A percentile compares a stretch with the other conserved stretches of the same genome.
Conservation (phyloP, 2,888 invertebrate species). For the Drosophila anomelani region DNA sequence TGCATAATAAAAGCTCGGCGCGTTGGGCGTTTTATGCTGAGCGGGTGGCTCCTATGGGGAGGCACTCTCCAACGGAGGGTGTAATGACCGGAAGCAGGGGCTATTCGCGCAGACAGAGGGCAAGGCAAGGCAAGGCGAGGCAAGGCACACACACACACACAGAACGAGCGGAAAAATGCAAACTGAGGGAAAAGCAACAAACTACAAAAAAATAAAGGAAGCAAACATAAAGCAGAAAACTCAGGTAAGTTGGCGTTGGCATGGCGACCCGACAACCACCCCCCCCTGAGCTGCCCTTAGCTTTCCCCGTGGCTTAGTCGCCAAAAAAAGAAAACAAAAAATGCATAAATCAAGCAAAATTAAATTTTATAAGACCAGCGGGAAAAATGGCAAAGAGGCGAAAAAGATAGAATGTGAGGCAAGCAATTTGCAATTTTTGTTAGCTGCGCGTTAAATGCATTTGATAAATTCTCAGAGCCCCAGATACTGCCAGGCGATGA, state of each 20-base stretch:
- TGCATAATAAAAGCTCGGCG: slow-evolving; percentile 71
- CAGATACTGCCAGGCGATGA: neutral
- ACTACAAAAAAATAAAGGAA: slow-evolving; percentile 43
- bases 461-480: slow-evolving; percentile 39
- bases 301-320: slow-evolving; percentile 27
- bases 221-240: slow-evolving; percentile 59
- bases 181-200: slow-evolving; percentile 54
- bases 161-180: slow-evolving; percentile 36
- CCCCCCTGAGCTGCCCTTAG: slow-evolving; percentile 3
- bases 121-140: slow-evolving; percentile 33
- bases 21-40: slow-evolving; percentile 46
- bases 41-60: slow-evolving; percentile 21
- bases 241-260: slow-evolving; percentile 58
- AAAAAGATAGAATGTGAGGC: slow-evolving; percentile 45
- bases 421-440: slow-evolving; percentile 59
- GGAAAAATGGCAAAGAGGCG: slow-evolving; percentile 20
- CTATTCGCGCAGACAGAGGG: slow-evolving; percentile 23
- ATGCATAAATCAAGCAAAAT: slow-evolving; percentile 78
- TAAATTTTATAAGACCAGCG: slow-evolving; percentile 59
- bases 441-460: slow-evolving; percentile 50
- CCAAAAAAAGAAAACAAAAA: slow-evolving; percentile 41
- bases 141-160: slow-evolving; percentile 22
- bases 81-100: slow-evolving; percentile 72
- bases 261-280: slow-evolving; percentile 49
- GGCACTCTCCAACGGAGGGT: slow-evolving; percentile 37